Evolutionary conservation across 1,140 invertebrate species (phyloP), one percentile per base, ranked within the genome.

Genomic region (Drosophila mojavensis): DNA sequence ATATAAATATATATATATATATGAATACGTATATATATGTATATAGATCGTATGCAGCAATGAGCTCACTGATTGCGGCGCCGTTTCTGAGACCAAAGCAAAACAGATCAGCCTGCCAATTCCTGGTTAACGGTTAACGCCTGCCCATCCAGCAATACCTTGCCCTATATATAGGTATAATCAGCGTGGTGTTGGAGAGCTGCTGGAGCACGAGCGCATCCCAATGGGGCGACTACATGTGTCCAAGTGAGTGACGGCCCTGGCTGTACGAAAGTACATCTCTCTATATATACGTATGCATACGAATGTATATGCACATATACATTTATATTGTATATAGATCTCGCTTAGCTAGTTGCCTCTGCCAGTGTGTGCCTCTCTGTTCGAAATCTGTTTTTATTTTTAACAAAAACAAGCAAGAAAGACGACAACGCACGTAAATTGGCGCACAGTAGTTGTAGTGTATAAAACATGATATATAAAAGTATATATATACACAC

Each of bases 331-430:
- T 60, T 30, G 26, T 33, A 5, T 17, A 17, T 60, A 48, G 28
- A 20, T 48, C 39, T 39, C 36, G 36, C 58, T 71, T 43, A 30
- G 41, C 58, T 53, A 50, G 41, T 67, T 58, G 53, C 45, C 69
- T 58, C 55, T 50, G 65, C 47, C 41, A 53, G 54, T 39, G 55
- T 72, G 17, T 62, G 63, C 3, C n/a, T 47, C 69, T 48, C 69
- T 51, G 79, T 80, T 74, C 76, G 78, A 88, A 86, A 86, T 88
- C 73, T 74, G 75, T 86, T 79, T 77, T 82, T 86, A 86, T 86
- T 83, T 88, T 86, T 88, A 82, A 82, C 70, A 79, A 63, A 48
- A 51, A 33, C 6, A 33, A 33, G 78, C 81, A 73, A 70, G 58
- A 79, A 73, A 70, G 61, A 76, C 54, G 61, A 76, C 83, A 80